A percentile compares a stretch with the other conserved stretches of the same genome.
Evolutionary conservation across 2,113 vertebrate species (phyloP).

Genomic region (Mirounga angustirostris): DNA sequence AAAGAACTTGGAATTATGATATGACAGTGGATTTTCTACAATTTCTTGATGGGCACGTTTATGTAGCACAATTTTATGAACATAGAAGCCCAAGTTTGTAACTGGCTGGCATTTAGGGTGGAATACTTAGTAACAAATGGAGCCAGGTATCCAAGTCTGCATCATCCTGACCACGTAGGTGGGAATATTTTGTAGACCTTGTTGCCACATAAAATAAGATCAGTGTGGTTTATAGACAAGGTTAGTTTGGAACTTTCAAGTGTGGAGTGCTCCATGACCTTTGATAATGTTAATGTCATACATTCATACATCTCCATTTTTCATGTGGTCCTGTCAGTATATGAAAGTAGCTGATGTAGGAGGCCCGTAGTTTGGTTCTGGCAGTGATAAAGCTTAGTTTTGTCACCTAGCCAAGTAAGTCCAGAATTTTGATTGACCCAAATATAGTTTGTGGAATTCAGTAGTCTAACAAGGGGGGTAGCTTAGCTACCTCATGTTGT

Average conservation of each 20-base stretch:
- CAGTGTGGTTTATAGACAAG: not conserved
- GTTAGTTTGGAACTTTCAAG: not conserved
- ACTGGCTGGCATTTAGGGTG: not conserved
- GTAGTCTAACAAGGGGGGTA: not conserved
- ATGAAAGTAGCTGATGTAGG: not conserved
- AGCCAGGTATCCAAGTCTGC: not conserved
- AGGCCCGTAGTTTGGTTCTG: not conserved
- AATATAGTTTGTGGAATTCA: not conserved
- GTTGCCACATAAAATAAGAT: not conserved
- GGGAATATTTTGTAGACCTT: not conserved
- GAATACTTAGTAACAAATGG: not conserved
- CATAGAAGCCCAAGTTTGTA: not conserved
- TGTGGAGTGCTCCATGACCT: not conserved
- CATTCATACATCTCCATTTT: not conserved
- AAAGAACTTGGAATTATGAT: not conserved
- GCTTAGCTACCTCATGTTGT: not conserved
- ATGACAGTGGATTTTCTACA: not conserved
- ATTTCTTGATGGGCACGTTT: not conserved
- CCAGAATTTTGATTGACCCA: not conserved
- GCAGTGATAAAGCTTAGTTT: not conserved
- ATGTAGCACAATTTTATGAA: not conserved
- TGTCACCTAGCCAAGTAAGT: not conserved
- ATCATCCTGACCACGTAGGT: not conserved
- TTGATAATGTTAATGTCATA: not conserved
- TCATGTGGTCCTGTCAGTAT: not conserved